phyloP scores from a whole-genome alignment of 2,888 invertebrate genomes.

The Drymonia ruficornis region DNA sequence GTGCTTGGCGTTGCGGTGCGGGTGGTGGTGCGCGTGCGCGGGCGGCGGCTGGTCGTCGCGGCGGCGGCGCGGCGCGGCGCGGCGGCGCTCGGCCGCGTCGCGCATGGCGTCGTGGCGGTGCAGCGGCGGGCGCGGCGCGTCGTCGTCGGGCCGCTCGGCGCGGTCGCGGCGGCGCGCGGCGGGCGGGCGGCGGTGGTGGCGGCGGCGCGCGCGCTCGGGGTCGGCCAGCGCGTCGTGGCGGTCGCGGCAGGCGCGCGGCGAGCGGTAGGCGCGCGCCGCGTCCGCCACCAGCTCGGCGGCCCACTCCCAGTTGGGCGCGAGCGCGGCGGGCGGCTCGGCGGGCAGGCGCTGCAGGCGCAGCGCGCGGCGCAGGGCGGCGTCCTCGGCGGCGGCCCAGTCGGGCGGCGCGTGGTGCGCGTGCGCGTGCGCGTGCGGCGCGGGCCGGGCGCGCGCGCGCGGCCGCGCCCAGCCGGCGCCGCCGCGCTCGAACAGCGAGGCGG shows the following conservation, averaged over 20 bases:
- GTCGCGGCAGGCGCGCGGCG: constrained; percentile 95
- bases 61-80: constrained; percentile 90
- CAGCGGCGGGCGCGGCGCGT: constrained; percentile 67
- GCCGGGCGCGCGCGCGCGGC: constrained; percentile 87
- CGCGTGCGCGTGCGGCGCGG: constrained; percentile 89
- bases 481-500: constrained; percentile 90
- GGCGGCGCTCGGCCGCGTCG: constrained; percentile 89
- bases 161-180: constrained; percentile 90
- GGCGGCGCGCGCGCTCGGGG: constrained; percentile 94
- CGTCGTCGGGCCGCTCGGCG: constrained; percentile 88
- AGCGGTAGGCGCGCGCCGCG: constrained; percentile 93
- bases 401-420: constrained; percentile 87
- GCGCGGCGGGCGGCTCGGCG: constrained; percentile 90
- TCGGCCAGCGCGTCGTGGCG: constrained; percentile 96
- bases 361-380: constrained; percentile 94
- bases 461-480: constrained; percentile 83
- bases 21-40: constrained; percentile 90
- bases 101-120: constrained; percentile 90
- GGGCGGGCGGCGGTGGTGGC: constrained; percentile 91
- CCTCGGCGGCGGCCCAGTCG: constrained; percentile 97
- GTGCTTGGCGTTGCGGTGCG: constrained; percentile 92
- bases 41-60: constrained; percentile 90
- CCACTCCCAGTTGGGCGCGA: constrained; percentile 98
- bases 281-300: constrained; percentile 96
- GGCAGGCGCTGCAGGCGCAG: constrained; percentile 87